Percentiles rank a stretch among this genome's conserved stretches.
These are phyloP conservation scores for Saguinus imperator DNA, from an alignment of 2,113 vertebrate species.

Conservation along the genomic window DNA sequence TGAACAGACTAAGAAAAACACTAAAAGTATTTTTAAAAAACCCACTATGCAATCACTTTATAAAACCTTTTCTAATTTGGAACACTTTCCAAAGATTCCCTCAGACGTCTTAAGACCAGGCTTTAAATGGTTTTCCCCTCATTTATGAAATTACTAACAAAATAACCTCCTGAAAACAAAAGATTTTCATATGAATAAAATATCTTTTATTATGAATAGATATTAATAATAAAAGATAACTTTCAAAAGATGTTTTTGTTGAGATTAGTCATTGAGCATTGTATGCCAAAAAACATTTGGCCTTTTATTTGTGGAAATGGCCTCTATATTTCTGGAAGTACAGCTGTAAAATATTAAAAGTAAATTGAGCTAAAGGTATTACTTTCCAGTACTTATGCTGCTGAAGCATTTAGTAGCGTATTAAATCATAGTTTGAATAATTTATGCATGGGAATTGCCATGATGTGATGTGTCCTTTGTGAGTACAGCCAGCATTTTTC, in stretches of 20 bases:
- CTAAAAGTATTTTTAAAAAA: not conserved
- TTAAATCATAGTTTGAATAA: slow-evolving; percentile 35
- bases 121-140: not conserved
- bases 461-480: not conserved
- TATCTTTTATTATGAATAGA: not conserved
- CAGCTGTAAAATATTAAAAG: slow-evolving; percentile 19
- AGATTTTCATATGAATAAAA: not conserved
- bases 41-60: not conserved
- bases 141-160: not conserved
- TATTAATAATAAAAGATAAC: not conserved
- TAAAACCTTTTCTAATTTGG: not conserved
- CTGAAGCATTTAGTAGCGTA: not conserved
- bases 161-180: not conserved
- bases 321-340: not conserved
- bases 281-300: not conserved
- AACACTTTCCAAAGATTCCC: not conserved
- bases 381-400: not conserved
- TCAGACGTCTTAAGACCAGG: not conserved
- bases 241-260: not conserved
- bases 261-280: not conserved
- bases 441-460: not conserved
- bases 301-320: not conserved
- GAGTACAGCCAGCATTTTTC: not conserved
- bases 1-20: not conserved
- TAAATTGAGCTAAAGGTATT: not conserved